Base-by-base conservation (phyloP, 2,113 vertebrate species). In the Penelope pileata region DNA sequence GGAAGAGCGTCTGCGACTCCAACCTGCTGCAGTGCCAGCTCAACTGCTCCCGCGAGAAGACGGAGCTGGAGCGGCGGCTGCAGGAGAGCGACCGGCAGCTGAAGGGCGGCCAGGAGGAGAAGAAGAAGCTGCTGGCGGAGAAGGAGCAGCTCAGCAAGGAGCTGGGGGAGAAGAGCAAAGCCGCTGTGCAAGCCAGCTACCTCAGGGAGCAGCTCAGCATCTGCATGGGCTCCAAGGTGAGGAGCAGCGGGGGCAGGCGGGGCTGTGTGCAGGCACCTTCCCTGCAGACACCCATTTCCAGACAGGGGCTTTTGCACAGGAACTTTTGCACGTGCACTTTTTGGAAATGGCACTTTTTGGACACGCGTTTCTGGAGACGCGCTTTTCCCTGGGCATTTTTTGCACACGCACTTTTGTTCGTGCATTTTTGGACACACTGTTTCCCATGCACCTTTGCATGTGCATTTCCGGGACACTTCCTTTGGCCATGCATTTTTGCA, bases 101-200 rank as follows among this genome's bases (percentile, higher is more conserved):
- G 9, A 68, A 82, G 70, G 40, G 56, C 1, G 23, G 30, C 1
- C 27, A 36, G 54, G 94, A 86, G 60, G 92, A 95, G 27, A 96
- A 92, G 14, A 91, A 94, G 15, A 94, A 94, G 73, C 82, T 92
- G 58, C 93, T 95, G 88, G 88, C 2, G 7, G 86, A 72, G 40
- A 96, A 97, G 8, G 98, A 98, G 51, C 69, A 70, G 38, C 77
- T 93, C 27, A 56, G 96, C 36, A 97, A 88, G 86, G 77, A 59
- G 68, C 68, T 98, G 72, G 97, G 98, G 83, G 91, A 92, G 26
- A 89, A 56, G 70, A 42, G 45, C 66, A 86, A 24, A 26, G 67
- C 4, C 0, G 92, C 76, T 0, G 7, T 7, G 0, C 94, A 81
- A 60, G 91, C 30, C 1, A 80, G 40, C 17, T 12, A 22, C 21